phyloP scores from a whole-genome alignment of 2,797 vertebrate genomes.

The Hoplostethus mediterraneus region DNA sequence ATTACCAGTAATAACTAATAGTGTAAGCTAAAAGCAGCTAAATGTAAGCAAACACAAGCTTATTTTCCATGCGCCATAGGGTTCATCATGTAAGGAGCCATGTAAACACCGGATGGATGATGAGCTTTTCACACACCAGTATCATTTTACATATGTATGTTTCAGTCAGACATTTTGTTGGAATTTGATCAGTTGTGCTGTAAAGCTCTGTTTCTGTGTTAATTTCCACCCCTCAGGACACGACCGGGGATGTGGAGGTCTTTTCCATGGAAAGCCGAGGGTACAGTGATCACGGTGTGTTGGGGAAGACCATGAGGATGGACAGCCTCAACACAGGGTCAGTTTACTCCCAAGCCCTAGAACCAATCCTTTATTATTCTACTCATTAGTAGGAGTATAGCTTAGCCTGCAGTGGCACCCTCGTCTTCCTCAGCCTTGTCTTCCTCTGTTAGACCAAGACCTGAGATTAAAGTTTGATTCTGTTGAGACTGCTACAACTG shows the following conservation, averaged over 20 bases:
- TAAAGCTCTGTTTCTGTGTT: too few species aligned
- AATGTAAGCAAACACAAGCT: background rate
- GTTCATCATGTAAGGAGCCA: too few species aligned
- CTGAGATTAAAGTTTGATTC: too few species aligned
- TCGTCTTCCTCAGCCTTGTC: too few species aligned
- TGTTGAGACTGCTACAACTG: too few species aligned
- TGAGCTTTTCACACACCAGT: background rate
- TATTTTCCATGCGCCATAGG: background rate
- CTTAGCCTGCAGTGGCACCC: too few species aligned
- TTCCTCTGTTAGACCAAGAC: too few species aligned
- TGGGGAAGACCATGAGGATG: conserved; percentile 85
- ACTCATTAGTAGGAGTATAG: too few species aligned
- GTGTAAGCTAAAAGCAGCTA: too few species aligned
- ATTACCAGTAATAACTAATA: too few species aligned
- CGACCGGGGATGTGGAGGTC: conserved; percentile 80
- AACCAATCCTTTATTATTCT: too few species aligned
- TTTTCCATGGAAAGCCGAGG: conserved; percentile 82
- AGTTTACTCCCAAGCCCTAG: conserved; percentile 45
- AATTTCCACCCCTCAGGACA: conserved; percentile 70
- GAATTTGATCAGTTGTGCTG: background rate
- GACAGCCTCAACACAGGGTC: conserved; percentile 88
- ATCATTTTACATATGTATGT: background rate
- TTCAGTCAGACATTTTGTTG: background rate
- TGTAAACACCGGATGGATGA: background rate
- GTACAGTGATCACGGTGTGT: conserved; percentile 89